Evolutionary conservation across 2,113 vertebrate species (phyloP), one percentile per base, ranked within the genome.

Genomic region (Ibidorhyncha struthersii): DNA sequence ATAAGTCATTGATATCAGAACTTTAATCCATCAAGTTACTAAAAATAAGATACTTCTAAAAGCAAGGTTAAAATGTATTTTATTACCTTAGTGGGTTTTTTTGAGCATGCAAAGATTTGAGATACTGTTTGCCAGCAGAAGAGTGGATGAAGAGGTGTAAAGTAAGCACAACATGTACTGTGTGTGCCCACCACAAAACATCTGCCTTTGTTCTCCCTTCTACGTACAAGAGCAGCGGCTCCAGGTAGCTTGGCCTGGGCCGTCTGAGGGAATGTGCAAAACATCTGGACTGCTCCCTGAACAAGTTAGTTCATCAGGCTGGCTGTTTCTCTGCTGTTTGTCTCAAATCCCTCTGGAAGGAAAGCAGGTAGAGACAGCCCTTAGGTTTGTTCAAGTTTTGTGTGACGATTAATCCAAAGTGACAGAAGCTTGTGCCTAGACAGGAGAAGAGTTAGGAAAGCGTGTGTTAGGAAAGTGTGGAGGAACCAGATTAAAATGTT

Each of bases 341-440:
- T 17, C 65, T 84, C 56, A 21, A n/a, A 30, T 59, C 32, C 20
- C 71, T 29, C 78, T 59, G 53, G 52, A 25, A 84, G 61, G 65
- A 78, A 29, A 59, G 14, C 6, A 10, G 66, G 36, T 14, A 25
- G 70, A 80, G 38, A 8, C 29, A 74, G 52, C 29, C 7, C 32
- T 92, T 8, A 6, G 38, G 13, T 53, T n/a, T 74, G 45, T 25
- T 74, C 17, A 4, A 4, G 25, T 61, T 63, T 4, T 38, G 20
- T 0, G 0, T 43, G 76, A 4, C 0, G 0, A 4, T 66, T 14
- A 72, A 61, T 62, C 52, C 38, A 12, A 17, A 27, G 43, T 32
- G 84, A 29, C 84, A 86, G 81, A 8, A 66, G 58, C 53, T 90
- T 70, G 29, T 0, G 6, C n/a, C 62, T 65, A 1, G 41, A 4